Evolutionary conservation across 2,888 invertebrate species (phyloP).

Genomic region (Hydriomena furcata): DNA sequence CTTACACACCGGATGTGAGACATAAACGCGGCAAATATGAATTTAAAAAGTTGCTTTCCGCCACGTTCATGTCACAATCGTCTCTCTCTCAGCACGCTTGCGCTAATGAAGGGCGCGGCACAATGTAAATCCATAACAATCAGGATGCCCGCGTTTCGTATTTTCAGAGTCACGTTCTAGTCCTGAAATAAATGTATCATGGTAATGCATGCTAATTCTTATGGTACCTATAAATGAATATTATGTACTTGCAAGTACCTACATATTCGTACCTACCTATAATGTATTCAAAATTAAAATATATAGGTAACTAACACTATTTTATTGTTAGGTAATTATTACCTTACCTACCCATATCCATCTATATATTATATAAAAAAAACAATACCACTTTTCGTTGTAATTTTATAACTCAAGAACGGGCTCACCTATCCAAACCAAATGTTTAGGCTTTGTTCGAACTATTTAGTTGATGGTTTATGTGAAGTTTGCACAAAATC

Average conservation of each 20-base stretch:
- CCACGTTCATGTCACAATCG: constrained; percentile 11
- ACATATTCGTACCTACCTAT: too few species aligned
- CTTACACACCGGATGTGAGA: constrained; percentile 10
- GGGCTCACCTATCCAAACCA: too few species aligned
- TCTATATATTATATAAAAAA: too few species aligned
- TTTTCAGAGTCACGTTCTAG: constrained; percentile 18
- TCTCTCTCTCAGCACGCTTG: constrained; percentile 19
- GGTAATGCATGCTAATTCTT: neutral
- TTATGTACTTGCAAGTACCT: neutral
- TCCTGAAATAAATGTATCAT: neutral
- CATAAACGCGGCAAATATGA: constrained; percentile 20
- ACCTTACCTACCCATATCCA: too few species aligned
- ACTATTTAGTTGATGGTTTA: too few species aligned
- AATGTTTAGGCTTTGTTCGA: too few species aligned
- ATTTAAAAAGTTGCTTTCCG: constrained; percentile 4
- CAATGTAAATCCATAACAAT: constrained; percentile 19
- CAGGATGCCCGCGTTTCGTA: constrained; percentile 10
- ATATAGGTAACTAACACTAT: too few species aligned
- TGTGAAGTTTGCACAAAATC: too few species aligned
- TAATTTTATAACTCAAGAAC: too few species aligned
- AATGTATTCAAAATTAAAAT: too few species aligned
- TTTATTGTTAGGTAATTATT: too few species aligned
- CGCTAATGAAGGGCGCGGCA: constrained; percentile 29
- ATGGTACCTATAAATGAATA: neutral
- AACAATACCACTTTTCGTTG: too few species aligned